phyloP scores from a whole-genome alignment of 2,888 invertebrate species.

The Drosophila falleni region DNA sequence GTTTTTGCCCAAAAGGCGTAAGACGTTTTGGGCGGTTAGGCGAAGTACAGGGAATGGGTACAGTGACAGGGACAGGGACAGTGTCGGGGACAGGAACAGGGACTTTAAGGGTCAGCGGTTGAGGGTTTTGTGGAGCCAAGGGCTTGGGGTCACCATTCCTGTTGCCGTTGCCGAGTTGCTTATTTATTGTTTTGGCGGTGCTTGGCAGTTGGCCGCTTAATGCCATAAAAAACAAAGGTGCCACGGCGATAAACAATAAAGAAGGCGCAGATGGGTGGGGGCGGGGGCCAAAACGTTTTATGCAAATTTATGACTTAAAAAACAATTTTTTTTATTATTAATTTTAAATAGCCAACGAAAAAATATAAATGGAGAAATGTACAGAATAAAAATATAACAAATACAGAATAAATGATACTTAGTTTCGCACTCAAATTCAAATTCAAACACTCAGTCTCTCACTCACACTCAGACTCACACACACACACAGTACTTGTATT shows the following conservation, averaged over 20 bases:
- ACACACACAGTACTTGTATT: neutral
- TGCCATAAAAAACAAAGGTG: conserved; percentile 79
- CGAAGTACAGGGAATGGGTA: neutral
- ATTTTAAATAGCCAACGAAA: conserved; percentile 39
- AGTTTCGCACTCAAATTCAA: conserved; percentile 3
- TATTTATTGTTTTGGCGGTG: conserved; percentile 78
- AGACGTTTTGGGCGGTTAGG: conserved; percentile 41
- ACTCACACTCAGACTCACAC: conserved; percentile 1
- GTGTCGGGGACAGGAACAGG: neutral
- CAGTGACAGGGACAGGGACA: neutral
- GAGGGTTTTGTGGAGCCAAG: conserved; percentile 18
- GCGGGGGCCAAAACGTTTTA: conserved; percentile 56
- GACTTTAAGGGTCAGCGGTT: conserved; percentile 24
- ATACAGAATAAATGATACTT: conserved; percentile 15
- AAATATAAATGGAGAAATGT: conserved; percentile 9
- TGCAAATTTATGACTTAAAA: conserved; percentile 67
- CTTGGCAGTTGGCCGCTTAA: conserved; percentile 75
- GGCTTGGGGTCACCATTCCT: conserved; percentile 10
- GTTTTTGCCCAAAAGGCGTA: conserved; percentile 73
- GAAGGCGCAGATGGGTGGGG: conserved; percentile 27
- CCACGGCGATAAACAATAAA: conserved; percentile 75
- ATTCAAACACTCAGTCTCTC: neutral
- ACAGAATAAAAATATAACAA: conserved; percentile 3
- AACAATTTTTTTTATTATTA: conserved; percentile 57
- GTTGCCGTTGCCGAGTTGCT: conserved; percentile 44